Conservation (phyloP, 2,888 invertebrate species). For the Drosophila limbata region DNA sequence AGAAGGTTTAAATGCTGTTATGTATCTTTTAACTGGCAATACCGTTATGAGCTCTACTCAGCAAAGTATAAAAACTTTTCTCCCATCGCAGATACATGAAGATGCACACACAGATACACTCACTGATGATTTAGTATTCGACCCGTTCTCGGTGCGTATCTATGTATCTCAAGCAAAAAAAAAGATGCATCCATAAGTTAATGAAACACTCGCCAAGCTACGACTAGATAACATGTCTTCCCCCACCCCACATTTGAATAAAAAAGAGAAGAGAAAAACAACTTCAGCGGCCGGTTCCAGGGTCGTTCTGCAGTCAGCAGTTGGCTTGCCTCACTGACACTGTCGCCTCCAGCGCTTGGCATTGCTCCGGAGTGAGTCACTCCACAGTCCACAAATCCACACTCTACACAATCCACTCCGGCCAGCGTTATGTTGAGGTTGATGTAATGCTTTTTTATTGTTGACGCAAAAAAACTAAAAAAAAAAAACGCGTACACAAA, state of each 20-base stretch:
- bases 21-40: constrained; percentile 64
- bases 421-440: constrained; percentile 31
- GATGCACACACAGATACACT: constrained; percentile 2
- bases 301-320: constrained; percentile 35
- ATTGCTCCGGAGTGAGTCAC: constrained; percentile 56
- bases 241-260: constrained; percentile 9
- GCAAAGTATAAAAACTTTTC: constrained; percentile 29
- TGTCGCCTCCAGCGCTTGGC: constrained; percentile 53
- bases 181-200: constrained; percentile 34
- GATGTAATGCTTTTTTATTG: constrained; percentile 63
- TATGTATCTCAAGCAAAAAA: constrained; percentile 19
- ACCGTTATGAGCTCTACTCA: constrained; percentile 65
- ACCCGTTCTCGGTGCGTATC: constrained; percentile 51
- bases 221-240: constrained; percentile 35
- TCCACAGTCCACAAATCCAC: constrained; percentile 6
- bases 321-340: constrained; percentile 45
- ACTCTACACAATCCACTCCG: constrained; percentile 9
- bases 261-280: neutral
- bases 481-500: constrained; percentile 1
- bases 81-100: constrained; percentile 15
- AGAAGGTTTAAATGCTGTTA: constrained; percentile 64
- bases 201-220: constrained; percentile 37
- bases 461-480: constrained; percentile 48
- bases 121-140: constrained; percentile 57
- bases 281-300: constrained; percentile 32